phyloP scores from a whole-genome alignment of 2,797 vertebrate genomes.

The Galago senegalensis region DNA sequence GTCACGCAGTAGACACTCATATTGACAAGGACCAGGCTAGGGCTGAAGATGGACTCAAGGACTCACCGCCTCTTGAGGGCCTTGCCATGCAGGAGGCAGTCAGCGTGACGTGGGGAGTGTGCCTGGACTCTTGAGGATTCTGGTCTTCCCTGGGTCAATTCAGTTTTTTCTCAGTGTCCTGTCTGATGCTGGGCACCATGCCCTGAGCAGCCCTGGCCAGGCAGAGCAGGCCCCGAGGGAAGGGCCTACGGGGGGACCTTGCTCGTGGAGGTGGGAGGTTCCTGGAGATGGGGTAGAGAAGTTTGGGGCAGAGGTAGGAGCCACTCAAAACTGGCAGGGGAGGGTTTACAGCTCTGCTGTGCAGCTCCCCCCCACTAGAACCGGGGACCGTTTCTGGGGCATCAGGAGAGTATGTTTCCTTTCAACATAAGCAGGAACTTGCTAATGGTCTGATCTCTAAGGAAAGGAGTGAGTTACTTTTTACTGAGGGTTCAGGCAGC shows the following conservation, averaged over 20 bases:
- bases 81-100: not conserved
- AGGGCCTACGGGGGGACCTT: not conserved
- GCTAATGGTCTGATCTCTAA: not conserved
- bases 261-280: not conserved
- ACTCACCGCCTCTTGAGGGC: not conserved
- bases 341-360: fast-evolving
- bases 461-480: not conserved
- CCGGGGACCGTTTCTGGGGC: too few species aligned
- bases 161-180: not conserved
- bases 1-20: not conserved
- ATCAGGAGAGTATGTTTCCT: not conserved
- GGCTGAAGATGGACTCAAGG: not conserved
- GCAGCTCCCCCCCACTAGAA: not conserved
- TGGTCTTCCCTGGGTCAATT: not conserved
- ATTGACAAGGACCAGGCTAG: not conserved
- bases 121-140: not conserved
- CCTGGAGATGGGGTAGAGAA: not conserved
- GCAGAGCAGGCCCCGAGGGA: too few species aligned
- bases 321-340: not conserved
- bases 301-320: not conserved
- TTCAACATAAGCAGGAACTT: not conserved
- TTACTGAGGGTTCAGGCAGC: not conserved
- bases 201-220: not conserved
- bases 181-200: not conserved
- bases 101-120: too few species aligned